Conservation (phyloP, 2,113 vertebrate species). For the Calidris pygmaea region DNA sequence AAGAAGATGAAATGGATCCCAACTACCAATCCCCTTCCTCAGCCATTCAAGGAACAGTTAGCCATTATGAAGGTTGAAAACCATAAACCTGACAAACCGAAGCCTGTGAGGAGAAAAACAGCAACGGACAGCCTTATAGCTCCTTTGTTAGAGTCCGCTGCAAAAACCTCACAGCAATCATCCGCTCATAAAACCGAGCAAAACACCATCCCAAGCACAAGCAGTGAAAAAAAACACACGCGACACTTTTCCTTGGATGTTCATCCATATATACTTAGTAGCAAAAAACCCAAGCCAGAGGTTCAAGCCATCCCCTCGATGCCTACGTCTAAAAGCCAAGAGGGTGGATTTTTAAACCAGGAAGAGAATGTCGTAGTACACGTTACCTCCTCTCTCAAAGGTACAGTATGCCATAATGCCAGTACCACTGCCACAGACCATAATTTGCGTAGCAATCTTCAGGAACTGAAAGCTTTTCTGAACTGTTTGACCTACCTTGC, state of each 20-base stretch:
- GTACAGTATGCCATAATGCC: constrained; percentile 63
- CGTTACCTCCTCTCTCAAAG: constrained; percentile 74
- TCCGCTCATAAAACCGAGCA: constrained; percentile 73
- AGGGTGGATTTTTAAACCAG: constrained; percentile 81
- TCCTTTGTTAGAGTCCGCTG: constrained; percentile 85
- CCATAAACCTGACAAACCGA: constrained; percentile 91
- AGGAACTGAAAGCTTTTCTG: neutral
- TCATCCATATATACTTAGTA: constrained; percentile 92
- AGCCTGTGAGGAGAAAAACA: constrained; percentile 88
- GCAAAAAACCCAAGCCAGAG: constrained; percentile 89
- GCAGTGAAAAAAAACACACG: constrained; percentile 88
- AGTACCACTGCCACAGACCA: neutral
- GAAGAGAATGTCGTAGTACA: constrained; percentile 70
- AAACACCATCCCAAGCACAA: constrained; percentile 35
- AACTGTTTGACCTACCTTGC: neutral
- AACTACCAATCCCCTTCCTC: constrained; percentile 89
- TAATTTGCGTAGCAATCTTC: neutral
- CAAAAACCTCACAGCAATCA: constrained; percentile 83
- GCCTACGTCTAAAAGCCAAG: constrained; percentile 84
- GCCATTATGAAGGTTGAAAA: constrained; percentile 89
- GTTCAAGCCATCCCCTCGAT: constrained; percentile 73
- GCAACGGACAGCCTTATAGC: constrained; percentile 88
- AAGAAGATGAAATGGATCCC: constrained; percentile 99
- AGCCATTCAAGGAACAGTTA: constrained; percentile 93
- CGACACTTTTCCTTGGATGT: constrained; percentile 96